phyloP scores from a whole-genome alignment of 1,140 invertebrate genomes.

The Pantala flavescens region DNA sequence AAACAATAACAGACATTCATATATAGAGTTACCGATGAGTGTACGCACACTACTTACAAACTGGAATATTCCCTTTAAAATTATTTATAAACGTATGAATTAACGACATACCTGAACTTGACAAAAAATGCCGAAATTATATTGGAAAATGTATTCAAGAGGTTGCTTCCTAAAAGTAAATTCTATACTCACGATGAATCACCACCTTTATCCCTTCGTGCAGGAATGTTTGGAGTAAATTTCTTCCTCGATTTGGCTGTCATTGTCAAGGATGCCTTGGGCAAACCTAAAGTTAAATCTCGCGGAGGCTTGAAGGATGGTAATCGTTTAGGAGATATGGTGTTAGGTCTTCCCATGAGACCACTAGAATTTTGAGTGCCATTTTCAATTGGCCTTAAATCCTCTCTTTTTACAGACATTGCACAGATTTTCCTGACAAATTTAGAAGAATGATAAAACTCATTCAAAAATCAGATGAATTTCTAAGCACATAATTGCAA shows the following conservation, averaged over 20 bases:
- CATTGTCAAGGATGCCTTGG: not conserved
- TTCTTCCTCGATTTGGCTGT: not conserved
- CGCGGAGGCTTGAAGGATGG: not conserved
- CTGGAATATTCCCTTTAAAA: too few species aligned
- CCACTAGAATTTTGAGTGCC: not conserved
- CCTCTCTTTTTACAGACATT: not conserved
- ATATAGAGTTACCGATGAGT: too few species aligned
- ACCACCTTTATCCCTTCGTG: not conserved
- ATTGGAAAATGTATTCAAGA: too few species aligned
- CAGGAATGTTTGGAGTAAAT: not conserved
- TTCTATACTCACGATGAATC: not conserved
- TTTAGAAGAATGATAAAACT: too few species aligned
- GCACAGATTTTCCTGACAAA: too few species aligned
- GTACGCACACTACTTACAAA: too few species aligned
- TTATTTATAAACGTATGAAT: too few species aligned
- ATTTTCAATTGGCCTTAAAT: not conserved
- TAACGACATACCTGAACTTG: too few species aligned
- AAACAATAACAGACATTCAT: not conserved
- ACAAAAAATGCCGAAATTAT: too few species aligned
- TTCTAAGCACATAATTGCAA: too few species aligned
- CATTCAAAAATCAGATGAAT: too few species aligned
- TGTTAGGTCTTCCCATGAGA: not conserved
- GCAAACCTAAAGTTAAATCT: not conserved
- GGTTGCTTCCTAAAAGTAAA: too few species aligned
- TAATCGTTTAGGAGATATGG: not conserved